phyloP scores from a whole-genome alignment of 1,140 invertebrate species.

The Lepidurus couesii region DNA sequence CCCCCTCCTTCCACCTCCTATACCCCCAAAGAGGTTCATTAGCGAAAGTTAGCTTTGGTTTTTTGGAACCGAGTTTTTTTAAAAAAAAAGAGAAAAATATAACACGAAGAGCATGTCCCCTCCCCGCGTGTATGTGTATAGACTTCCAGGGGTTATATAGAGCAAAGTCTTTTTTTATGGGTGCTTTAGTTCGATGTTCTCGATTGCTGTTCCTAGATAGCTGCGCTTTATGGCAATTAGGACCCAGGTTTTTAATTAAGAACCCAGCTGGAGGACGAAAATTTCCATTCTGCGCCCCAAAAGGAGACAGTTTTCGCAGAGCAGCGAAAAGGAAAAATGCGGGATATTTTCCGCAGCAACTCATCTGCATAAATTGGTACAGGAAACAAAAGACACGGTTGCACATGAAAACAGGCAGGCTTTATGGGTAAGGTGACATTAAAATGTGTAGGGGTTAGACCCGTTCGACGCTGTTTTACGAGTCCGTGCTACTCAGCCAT shows the following conservation, averaged over 20 bases:
- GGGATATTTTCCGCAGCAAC: background rate
- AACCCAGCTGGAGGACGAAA: constrained; percentile 6
- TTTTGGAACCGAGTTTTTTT: background rate
- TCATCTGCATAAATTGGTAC: constrained; percentile 14
- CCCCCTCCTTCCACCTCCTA: background rate
- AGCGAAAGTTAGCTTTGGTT: constrained; percentile 22
- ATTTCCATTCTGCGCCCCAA: background rate
- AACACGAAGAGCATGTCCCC: background rate
- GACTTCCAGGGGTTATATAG: background rate
- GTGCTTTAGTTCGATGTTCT: background rate
- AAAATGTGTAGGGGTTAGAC: background rate
- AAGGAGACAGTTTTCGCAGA: background rate
- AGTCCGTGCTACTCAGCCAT: background rate
- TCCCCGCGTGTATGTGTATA: no score
- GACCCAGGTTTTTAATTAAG: constrained; percentile 20
- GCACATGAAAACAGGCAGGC: background rate
- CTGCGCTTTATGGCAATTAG: constrained; percentile 16
- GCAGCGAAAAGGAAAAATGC: background rate
- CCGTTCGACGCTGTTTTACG: background rate
- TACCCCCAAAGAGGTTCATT: background rate
- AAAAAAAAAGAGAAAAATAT: background rate
- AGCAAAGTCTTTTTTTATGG: background rate
- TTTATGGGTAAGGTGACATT: background rate
- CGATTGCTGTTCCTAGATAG: background rate
- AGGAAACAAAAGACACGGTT: background rate